These are phyloP conservation scores for Napeogenes sylphis DNA, from an alignment of 2,888 invertebrate genomes.

Conservation along the genomic window DNA sequence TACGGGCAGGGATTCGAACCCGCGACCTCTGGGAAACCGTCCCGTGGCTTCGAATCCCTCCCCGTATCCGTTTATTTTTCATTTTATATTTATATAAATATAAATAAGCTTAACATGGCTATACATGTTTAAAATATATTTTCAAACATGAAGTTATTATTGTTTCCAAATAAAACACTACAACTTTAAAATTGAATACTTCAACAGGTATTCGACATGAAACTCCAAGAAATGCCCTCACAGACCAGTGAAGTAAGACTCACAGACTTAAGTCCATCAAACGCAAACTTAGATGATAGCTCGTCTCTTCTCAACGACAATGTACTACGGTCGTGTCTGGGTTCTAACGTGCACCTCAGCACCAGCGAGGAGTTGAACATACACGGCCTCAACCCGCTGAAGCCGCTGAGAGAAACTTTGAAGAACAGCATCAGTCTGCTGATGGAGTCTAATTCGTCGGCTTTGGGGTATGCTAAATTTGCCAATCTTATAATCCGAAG, in stretches of 20 bases:
- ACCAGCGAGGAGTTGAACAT: constrained; percentile 64
- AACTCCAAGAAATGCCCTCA: constrained; percentile 58
- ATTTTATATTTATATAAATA: no score
- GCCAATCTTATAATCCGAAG: neutral
- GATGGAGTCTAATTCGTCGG: constrained; percentile 59
- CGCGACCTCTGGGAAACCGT: no score
- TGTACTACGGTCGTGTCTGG: constrained; percentile 56
- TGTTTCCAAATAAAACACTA: no score
- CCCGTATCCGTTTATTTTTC: no score
- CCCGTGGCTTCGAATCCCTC: no score
- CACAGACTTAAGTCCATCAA: constrained; percentile 37
- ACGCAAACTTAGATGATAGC: constrained; percentile 38
- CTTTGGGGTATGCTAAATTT: constrained; percentile 43
- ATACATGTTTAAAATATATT: neutral
- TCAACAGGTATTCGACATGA: constrained; percentile 63
- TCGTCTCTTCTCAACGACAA: constrained; percentile 53
- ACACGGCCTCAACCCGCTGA: constrained; percentile 57
- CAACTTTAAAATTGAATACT: neutral
- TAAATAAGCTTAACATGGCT: no score
- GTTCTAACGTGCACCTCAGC: constrained; percentile 61
- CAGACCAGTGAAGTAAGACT: constrained; percentile 47
- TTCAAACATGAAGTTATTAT: no score
- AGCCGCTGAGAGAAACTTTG: constrained; percentile 63
- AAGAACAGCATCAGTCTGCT: constrained; percentile 68
- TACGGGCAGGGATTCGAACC: no score